Conservation (phyloP, 2,113 vertebrate genomes). For the Herpetotheres cachinnans region DNA sequence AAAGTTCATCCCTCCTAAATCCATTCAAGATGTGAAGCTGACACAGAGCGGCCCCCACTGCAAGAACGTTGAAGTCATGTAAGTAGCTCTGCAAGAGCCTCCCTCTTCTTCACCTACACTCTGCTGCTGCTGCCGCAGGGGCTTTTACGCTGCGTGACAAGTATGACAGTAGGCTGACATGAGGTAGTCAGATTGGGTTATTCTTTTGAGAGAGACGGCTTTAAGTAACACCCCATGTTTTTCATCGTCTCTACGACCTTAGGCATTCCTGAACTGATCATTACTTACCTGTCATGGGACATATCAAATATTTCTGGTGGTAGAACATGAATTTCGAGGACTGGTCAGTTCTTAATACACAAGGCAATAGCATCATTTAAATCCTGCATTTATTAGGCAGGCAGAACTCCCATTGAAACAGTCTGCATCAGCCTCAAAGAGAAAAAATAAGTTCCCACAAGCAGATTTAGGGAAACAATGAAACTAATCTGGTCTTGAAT, state of each 20-base stretch:
- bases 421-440: neutral
- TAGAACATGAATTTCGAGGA: neutral
- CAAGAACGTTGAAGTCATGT: conserved; percentile 86
- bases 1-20: conserved; percentile 66
- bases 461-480: neutral
- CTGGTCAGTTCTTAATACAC: neutral
- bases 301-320: neutral
- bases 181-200: accelerated
- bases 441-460: neutral
- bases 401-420: neutral
- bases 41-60: conserved; percentile 85
- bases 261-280: accelerated
- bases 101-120: neutral
- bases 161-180: neutral
- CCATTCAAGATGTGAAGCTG: conserved; percentile 80
- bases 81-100: conserved; percentile 59
- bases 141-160: accelerated
- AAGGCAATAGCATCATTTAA: neutral
- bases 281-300: neutral
- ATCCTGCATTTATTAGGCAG: neutral
- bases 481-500: neutral
- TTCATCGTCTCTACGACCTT: accelerated
- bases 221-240: neutral
- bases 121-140: neutral
- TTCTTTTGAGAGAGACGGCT: neutral